phyloP scores from a whole-genome alignment of 2,888 invertebrate species.

The Aphelenchoides bicaudatus region DNA sequence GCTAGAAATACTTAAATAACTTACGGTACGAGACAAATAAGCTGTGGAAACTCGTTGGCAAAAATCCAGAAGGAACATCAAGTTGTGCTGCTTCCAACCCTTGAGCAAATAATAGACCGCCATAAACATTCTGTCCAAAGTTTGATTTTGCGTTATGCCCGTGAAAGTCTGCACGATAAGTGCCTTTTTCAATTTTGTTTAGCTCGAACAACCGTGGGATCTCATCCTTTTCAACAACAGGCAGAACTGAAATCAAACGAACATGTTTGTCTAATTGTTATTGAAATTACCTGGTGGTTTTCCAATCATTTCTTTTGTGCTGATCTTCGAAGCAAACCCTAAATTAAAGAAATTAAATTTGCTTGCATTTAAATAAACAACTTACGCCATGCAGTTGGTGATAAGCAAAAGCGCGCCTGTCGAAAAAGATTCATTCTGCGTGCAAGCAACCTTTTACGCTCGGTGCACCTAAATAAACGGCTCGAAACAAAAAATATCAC shows the following conservation, averaged over 20 bases:
- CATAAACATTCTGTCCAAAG: constrained; percentile 15
- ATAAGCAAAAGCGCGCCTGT: too few species aligned
- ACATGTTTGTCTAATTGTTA: too few species aligned
- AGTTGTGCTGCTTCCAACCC: constrained; percentile 8
- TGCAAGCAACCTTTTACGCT: too few species aligned
- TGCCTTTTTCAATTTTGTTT: background rate
- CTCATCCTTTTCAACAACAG: background rate
- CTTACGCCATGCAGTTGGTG: too few species aligned
- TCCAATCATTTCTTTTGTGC: background rate
- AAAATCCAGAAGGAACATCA: constrained; percentile 6
- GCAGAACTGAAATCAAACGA: too few species aligned
- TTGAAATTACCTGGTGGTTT: too few species aligned
- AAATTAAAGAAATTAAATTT: too few species aligned
- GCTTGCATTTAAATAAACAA: too few species aligned
- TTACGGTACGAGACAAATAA: constrained; percentile 18
- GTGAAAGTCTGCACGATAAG: constrained; percentile 12
- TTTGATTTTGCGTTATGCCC: constrained; percentile 7
- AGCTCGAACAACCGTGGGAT: constrained; percentile 9
- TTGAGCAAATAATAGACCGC: constrained; percentile 16
- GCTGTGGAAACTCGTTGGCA: constrained; percentile 12
- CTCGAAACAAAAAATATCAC: too few species aligned
- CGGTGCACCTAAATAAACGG: too few species aligned
- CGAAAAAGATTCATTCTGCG: too few species aligned
- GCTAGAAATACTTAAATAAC: background rate
- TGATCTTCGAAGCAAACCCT: too few species aligned